These are phyloP conservation scores for Thymelicus lineola DNA, from an alignment of 2,888 invertebrate genomes.

Conservation along the genomic window DNA sequence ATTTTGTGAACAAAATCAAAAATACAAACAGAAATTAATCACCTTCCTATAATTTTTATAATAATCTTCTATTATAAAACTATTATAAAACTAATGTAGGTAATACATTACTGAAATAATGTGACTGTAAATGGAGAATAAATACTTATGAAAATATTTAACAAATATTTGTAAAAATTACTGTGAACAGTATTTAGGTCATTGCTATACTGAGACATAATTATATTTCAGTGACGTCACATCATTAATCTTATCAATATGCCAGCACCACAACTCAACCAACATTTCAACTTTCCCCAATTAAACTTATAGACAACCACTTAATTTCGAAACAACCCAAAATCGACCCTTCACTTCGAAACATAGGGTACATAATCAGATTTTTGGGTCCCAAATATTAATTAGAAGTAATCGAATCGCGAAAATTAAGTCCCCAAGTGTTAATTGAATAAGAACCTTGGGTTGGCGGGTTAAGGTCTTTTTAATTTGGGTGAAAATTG, in stretches of 20 bases:
- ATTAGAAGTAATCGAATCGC: constrained; percentile 36
- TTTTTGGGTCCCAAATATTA: constrained; percentile 18
- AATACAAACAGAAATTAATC: too few relatives aligned
- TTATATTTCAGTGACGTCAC: background rate
- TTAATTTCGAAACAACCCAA: constrained; percentile 9
- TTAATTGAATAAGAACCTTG: constrained; percentile 26
- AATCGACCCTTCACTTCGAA: background rate
- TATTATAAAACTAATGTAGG: too few relatives aligned
- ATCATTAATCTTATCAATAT: constrained; percentile 4
- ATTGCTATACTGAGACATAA: too few relatives aligned
- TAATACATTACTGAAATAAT: too few relatives aligned
- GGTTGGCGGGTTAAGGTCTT: constrained; percentile 15
- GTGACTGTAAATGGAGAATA: too few relatives aligned
- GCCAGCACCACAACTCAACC: constrained; percentile 1
- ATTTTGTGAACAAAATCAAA: too few relatives aligned
- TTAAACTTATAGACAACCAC: constrained; percentile 41
- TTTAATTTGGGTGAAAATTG: constrained; percentile 6
- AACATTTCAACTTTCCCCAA: constrained; percentile 38
- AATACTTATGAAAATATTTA: too few relatives aligned
- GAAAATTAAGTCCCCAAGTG: constrained; percentile 36
- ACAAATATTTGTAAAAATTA: too few relatives aligned
- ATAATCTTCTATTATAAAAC: too few relatives aligned
- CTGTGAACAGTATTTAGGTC: too few relatives aligned
- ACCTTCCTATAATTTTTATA: too few relatives aligned
- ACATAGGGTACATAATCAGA: constrained; percentile 23